Evolutionary conservation across 2,797 vertebrate genomes (phyloP).

Genomic region (Muscicapa comitata): DNA sequence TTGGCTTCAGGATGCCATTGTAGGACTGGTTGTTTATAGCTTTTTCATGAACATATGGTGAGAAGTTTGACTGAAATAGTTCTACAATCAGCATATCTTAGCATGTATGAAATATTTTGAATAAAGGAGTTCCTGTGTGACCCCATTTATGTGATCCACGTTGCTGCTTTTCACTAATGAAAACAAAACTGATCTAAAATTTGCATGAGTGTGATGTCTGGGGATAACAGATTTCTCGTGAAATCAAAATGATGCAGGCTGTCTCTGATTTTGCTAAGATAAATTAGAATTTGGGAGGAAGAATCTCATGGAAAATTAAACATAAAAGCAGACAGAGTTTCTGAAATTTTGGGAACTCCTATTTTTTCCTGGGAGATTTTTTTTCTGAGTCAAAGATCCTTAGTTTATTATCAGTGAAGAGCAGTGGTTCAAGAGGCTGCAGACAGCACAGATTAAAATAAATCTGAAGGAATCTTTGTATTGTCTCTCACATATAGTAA

Average conservation of each 20-base stretch:
- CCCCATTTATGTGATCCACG: not conserved
- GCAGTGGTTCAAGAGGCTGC: not conserved
- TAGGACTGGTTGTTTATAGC: not conserved
- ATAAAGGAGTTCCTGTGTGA: constrained; percentile 22
- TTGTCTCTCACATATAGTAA: not conserved
- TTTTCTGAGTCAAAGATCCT: constrained; percentile 37
- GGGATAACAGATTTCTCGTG: not conserved
- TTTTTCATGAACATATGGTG: not conserved
- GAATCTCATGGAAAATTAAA: constrained; percentile 37
- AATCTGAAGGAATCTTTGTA: not conserved
- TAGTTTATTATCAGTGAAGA: constrained; percentile 8
- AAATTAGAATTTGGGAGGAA: not conserved
- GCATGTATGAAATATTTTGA: not conserved
- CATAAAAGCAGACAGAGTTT: not conserved
- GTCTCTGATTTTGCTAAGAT: not conserved
- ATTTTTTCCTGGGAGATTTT: constrained; percentile 36
- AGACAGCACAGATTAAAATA: not conserved
- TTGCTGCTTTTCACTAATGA: constrained; percentile 28
- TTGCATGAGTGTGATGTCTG: constrained; percentile 1
- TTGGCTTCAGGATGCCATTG: not conserved
- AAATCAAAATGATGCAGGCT: constrained; percentile 45
- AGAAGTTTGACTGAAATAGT: not conserved
- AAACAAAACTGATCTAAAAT: constrained; percentile 58
- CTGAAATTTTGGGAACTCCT: constrained; percentile 34
- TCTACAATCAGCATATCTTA: not conserved